Evolutionary conservation across 2,797 vertebrate species (phyloP).

Genomic region (Chromis chromis): DNA sequence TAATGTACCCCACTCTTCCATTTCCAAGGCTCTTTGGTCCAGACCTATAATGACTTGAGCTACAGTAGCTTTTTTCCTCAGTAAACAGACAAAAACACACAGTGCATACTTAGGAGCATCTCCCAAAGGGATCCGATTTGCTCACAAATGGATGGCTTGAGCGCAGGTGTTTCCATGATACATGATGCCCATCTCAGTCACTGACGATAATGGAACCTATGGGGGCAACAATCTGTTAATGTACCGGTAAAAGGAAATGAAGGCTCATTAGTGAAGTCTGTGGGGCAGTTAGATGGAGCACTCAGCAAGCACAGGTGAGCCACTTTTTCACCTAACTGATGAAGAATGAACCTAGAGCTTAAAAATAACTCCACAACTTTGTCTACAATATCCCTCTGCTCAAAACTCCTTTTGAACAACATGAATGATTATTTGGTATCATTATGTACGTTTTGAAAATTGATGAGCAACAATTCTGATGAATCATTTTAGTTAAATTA

Average conservation of each 20-base stretch:
- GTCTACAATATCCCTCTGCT: background rate
- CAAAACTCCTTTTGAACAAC: background rate
- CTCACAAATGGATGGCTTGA: conserved; percentile 55
- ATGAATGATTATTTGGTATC: background rate
- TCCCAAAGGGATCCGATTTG: conserved; percentile 15
- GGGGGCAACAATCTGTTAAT: conserved; percentile 53
- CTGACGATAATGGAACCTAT: conserved; percentile 60
- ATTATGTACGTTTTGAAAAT: background rate
- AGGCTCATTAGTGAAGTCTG: conserved; percentile 29
- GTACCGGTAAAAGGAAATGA: conserved; percentile 50
- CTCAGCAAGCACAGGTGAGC: conserved; percentile 37
- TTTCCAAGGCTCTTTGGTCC: conserved; percentile 23
- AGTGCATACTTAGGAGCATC: conserved; percentile 17
- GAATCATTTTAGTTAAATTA: background rate
- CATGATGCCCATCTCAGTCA: conserved; percentile 17
- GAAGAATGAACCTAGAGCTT: background rate
- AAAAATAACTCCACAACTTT: background rate
- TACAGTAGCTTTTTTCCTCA: conserved; percentile 33
- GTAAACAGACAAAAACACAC: conserved; percentile 41
- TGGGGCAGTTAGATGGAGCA: conserved; percentile 24
- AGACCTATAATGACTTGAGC: conserved; percentile 41
- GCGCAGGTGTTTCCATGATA: conserved; percentile 29
- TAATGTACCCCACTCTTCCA: conserved; percentile 45
- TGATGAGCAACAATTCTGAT: background rate
- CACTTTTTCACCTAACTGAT: background rate